These are phyloP conservation scores for Antheraea yamamai DNA, from an alignment of 2,888 invertebrate genomes.

Conservation along the genomic window DNA sequence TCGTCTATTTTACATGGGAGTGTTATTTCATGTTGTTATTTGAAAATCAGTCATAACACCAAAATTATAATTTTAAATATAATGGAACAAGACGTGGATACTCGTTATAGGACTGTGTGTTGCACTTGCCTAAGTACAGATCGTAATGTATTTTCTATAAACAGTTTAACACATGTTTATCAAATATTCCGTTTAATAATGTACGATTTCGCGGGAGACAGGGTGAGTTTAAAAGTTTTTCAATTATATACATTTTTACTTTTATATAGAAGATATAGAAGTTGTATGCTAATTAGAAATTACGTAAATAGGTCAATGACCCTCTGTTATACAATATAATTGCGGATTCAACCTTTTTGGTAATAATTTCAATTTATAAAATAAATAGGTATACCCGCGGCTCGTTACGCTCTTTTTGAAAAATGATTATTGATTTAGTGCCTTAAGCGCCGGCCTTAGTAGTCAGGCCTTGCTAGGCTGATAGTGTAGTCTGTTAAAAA, in stretches of 20 bases:
- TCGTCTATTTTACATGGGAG: slow-evolving; percentile 81
- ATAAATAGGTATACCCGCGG: not conserved
- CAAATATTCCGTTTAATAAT: slow-evolving; percentile 68
- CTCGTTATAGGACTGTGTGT: slow-evolving; percentile 57
- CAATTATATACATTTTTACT: not conserved
- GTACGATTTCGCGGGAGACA: slow-evolving; percentile 70
- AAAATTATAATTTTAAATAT: slow-evolving; percentile 33
- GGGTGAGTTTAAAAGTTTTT: slow-evolving; percentile 54
- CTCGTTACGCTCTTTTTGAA: not conserved
- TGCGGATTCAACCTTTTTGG: not conserved
- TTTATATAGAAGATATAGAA: not conserved
- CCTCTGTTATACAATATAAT: not conserved
- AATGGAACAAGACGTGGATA: slow-evolving; percentile 75
- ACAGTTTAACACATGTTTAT: slow-evolving; percentile 51
- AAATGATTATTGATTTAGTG: too few relatives aligned
- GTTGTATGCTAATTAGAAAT: slow-evolving; percentile 21
- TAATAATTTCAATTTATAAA: not conserved
- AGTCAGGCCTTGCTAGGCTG: too few relatives aligned
- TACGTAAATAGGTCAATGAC: slow-evolving; percentile 38
- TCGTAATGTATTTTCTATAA: slow-evolving; percentile 61
- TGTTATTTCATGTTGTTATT: slow-evolving; percentile 80
- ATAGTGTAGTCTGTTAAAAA: too few relatives aligned
- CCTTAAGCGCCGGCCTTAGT: too few relatives aligned
- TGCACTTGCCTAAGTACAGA: slow-evolving; percentile 69
- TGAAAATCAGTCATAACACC: slow-evolving; percentile 55